Evolutionary conservation across 2,113 vertebrate genomes (phyloP), one percentile per base, ranked within the genome.

Genomic region (Centropus bengalensis): DNA sequence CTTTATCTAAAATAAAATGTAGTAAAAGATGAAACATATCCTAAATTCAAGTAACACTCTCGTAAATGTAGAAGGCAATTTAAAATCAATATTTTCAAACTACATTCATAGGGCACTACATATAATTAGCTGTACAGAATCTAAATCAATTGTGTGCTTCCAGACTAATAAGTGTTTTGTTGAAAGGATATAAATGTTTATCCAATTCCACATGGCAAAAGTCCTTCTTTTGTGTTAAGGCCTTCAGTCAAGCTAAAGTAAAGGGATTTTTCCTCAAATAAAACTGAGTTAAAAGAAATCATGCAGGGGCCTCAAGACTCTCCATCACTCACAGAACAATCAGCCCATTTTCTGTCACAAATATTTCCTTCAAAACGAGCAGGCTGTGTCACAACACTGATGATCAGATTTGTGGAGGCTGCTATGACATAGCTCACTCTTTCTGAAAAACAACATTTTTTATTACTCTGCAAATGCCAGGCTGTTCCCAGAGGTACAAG

Each of bases 51-150:
- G 63, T 62, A 93, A 68, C 54, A 45, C 6, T 28, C 19, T 73
- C 58, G 86, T 70, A 82, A 87, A 91, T 78, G 36, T 56, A 82
- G 7, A 24, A 67, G 44, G n/a, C 17, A 95, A 63, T 74, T 92
- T 85, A 73, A 96, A 93, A 90, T 86, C 84, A 93, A 18, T 82
- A 88, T 76, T 81, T 91, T 86, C 67, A 87, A 73, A 66, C 38
- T 58, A 52, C 17, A 95, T 60, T 52, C 64, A 91, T 23, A 64
- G 40, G 77, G 32, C 8, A 88, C 42, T 81, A 73, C 2, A 3
- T n/a, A 73, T 64, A 96, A 94, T 85, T 59, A 95, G 23, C 9
- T 10, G 6, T 16, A 51, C 38, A 82, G 40, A 88, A 70, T 14
- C 20, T 68, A 80, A 92, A 88, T 60, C 55, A 88, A 82, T 70